These are phyloP conservation scores for Hippocampus zosterae DNA, from an alignment of 2,113 vertebrate genomes.

Conservation along the genomic window DNA sequence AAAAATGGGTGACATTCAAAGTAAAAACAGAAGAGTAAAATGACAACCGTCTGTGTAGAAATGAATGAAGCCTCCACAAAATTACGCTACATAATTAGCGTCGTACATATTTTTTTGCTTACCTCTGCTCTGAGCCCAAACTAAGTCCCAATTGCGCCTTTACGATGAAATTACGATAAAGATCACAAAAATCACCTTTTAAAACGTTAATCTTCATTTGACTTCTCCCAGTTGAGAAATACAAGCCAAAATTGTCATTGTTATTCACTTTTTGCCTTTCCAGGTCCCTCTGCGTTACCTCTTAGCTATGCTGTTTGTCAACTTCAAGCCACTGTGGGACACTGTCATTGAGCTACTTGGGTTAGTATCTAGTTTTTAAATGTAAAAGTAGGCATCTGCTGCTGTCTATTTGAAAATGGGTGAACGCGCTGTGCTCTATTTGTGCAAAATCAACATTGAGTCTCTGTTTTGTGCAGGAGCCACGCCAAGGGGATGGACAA, in stretches of 20 bases:
- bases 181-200: too few species aligned
- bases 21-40: too few species aligned
- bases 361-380: constrained; percentile 68
- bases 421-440: not conserved
- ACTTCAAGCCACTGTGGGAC: constrained; percentile 93
- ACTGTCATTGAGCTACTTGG: constrained; percentile 87
- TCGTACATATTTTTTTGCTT: too few species aligned
- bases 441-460: not conserved
- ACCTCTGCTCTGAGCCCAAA: too few species aligned
- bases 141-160: too few species aligned
- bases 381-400: not conserved
- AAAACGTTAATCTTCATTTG: too few species aligned
- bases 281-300: constrained; percentile 93
- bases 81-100: too few species aligned
- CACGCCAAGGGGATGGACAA: constrained; percentile 92
- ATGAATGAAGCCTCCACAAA: too few species aligned
- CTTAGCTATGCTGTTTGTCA: constrained; percentile 90
- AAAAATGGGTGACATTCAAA: too few species aligned
- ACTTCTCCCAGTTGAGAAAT: not conserved
- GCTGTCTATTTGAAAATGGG: not conserved
- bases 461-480: constrained; percentile 42
- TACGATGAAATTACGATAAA: too few species aligned
- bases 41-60: too few species aligned
- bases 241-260: not conserved
- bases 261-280: constrained; percentile 11